Base-by-base conservation (phyloP, 2,797 vertebrate species). In the Ctenopoma multispine region DNA sequence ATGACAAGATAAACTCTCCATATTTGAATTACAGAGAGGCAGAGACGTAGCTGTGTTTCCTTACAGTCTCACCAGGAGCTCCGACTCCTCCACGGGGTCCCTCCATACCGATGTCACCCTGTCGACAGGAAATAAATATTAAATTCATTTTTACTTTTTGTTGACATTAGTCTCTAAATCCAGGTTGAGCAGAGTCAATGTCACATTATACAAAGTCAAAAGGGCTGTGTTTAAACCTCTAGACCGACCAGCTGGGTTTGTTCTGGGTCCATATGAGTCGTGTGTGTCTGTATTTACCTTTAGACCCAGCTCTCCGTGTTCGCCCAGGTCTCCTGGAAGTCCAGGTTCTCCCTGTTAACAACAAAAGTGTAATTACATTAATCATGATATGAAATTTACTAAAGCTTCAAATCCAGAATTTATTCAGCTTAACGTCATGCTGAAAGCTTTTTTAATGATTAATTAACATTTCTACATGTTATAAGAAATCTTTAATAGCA, bases 31-130 rank as follows among this genome's bases (percentile, higher is more conserved):
- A 27, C 5, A 58, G 49, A 38, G 41, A 20, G 24, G 58, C 4
- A 54, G 49, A 43, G 46, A 23, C 27, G 58, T 5, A n/a, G 46
- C 21, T 20, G 31, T 20, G 31, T 66, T 47, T 89, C 80, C 92
- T 91, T 84, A 95, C 94, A 60, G 71, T 85, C 55, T 91, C 83
- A 75, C 94, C 94, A 24, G 58, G n/a, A 44, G 43, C 51, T 8
- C 94, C 94, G 7, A 90, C 92, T 82, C 90, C 92, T 64, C 94
- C 94, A 1, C 64, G 87, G 0, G 94, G 90, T 24, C 94, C 94
- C 13, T 89, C 84, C 75, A 94, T 86, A 5, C 94, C 94, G 1
- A 79, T 0, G 31, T 90, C 89, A 1, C 94, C 94, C 94, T 95
- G 85, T 2, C 8, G 38, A 74, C 17, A 67, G 8, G 10, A 56